Evolutionary conservation across 2,888 invertebrate genomes (phyloP), one percentile per base, ranked within the genome.

Genomic region (Trissolcus brochymenae): DNA sequence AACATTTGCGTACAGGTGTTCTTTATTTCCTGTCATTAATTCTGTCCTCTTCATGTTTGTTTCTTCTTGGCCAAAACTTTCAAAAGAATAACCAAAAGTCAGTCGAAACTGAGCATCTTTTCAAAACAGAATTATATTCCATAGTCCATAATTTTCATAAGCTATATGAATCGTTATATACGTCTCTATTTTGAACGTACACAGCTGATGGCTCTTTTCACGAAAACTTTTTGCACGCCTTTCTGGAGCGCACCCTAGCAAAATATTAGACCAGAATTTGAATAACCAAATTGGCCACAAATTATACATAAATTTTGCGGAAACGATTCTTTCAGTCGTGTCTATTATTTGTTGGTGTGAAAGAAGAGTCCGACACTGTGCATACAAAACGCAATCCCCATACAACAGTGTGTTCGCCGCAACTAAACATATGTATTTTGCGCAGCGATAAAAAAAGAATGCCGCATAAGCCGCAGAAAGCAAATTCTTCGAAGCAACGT

Each of bases 401-500:
- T 50, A 11, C 29, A 57, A 62, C 43, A 51, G 43, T 56, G 61
- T 61, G 62, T 57, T 70, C 61, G 21, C 43, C 40, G 41, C n/a
- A 46, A 59, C 57, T 71, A 64, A 59, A 46, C 59, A 57, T 64
- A 71, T 59, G 71, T 71, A 64, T 71, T 64, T 49, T 59, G 46
- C 7, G 14, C 41, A 13, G 25, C 40, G 16, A 46, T 6, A 16
- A 71, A 62, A 72, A 46, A 72, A 72, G 46, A 62, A 61, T 65
- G 3, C 29, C 29, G 7, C 29, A 29, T 64, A 64, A 65, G n/a
- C 43, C 54, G 49, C 9, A 9, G 21, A 59, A 41, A 17, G 53
- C 57, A 67, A 61, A 82, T 86, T 84, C 82, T 79, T 61, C 68
- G 71, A 78, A 80, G 72, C 79, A 66, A 60, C 82, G 80, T 78